Conservation (phyloP, 2,113 vertebrate genomes). For the Pollachius pollachius region DNA sequence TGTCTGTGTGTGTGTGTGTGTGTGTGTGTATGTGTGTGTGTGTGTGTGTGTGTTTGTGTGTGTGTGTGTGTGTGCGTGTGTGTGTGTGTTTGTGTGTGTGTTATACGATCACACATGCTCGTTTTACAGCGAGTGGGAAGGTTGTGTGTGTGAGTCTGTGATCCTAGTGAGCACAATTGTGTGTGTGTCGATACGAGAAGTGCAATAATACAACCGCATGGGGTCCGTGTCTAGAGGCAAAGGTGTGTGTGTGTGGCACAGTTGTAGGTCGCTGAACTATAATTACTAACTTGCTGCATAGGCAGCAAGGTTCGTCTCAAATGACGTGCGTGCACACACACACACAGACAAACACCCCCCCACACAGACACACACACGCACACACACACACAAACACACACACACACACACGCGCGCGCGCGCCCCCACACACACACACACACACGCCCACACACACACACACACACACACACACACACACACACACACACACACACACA, state of each 20-base stretch:
- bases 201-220: neutral
- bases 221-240: neutral
- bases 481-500: no score
- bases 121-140: no score
- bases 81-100: neutral
- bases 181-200: neutral
- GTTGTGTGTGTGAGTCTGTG: neutral
- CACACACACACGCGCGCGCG: no score
- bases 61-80: neutral
- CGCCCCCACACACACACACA: no score
- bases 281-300: neutral
- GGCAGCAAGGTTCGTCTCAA: neutral
- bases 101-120: neutral
- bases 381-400: no score
- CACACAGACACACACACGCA: no score
- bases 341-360: no score
- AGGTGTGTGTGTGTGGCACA: neutral
- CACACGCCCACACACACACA: no score
- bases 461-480: no score
- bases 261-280: neutral
- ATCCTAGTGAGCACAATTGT: neutral
- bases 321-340: neutral
- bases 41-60: neutral
- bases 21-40: neutral
- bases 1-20: neutral